Base-by-base conservation (phyloP, 2,888 invertebrate genomes). In the Subacronicta megacephala region DNA sequence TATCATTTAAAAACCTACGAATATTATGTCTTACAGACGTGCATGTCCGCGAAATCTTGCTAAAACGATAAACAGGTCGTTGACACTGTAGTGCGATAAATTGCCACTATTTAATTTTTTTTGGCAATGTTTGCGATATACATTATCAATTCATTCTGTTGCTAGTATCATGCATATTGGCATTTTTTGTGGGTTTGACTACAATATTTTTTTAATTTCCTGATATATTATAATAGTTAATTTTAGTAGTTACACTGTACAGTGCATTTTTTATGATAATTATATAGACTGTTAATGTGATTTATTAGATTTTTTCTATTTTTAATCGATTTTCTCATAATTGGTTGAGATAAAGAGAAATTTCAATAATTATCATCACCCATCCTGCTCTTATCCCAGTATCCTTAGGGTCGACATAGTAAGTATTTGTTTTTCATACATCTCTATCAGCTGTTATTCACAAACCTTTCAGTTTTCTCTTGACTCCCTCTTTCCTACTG, bases 51-150 rank as follows among this genome's bases (percentile, higher is more conserved):
- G 70, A 88, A 90, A 87, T 85, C 83, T 88, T 78, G 82, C 82
- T 77, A 81, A 87, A 82, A 72, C 85, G 92, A 92, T 92, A 92
- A 91, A 81, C 75, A 79, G 91, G 85, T 89, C 90, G 75, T 88
- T 89, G 90, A 92, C 90, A 77, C 69, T 59, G n/a, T n/a, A 65
- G 36, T 46, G 88, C 89, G 90, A 90, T 73, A 89, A 80, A 85
- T 87, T 81, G 77, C 76, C 80, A 80, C 70, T 74, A 50, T 69
- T 74, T 71, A 62, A 56, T 70, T 77, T 75, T 72, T 70, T 72
- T 64, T 73, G 70, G 63, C 69, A 72, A 58, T 75, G 73, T 82
- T 77, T 80, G 78, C 73, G 74, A 77, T 79, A 74, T 44, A 57
- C 35, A 67, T 75, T 77, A 56, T 64, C 68, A 73, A 61, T 66